phyloP scores from a whole-genome alignment of 2,888 invertebrate genomes.

The Tanytarsus gracilentus region DNA sequence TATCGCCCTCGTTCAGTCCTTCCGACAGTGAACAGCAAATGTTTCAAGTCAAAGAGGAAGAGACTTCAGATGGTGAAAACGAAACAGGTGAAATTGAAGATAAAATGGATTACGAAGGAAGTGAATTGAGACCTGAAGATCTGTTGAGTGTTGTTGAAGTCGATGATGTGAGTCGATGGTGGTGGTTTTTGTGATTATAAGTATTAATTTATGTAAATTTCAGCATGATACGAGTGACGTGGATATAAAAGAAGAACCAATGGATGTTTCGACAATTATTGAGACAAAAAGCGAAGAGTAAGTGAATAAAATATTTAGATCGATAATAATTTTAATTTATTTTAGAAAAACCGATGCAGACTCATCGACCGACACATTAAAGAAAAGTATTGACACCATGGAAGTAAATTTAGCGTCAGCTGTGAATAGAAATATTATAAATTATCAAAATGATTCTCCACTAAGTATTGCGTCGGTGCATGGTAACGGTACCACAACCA shows the following conservation, averaged over 20 bases:
- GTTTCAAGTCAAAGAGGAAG: constrained; percentile 23
- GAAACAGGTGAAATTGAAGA: background rate
- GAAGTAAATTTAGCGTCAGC: background rate
- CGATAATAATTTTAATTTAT: background rate
- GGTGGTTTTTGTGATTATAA: too few species aligned
- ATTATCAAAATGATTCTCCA: constrained; percentile 23
- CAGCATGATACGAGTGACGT: background rate
- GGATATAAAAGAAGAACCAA: constrained; percentile 39
- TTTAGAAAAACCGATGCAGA: constrained; percentile 16
- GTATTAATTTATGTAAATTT: too few species aligned
- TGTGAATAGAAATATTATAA: constrained; percentile 20
- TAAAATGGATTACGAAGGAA: constrained; percentile 24
- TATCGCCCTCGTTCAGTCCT: constrained; percentile 15
- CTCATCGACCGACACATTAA: constrained; percentile 2
- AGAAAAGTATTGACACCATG: background rate
- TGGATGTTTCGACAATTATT: constrained; percentile 36
- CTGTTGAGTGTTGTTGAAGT: constrained; percentile 27
- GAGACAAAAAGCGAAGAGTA: background rate
- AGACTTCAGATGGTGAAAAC: constrained; percentile 26
- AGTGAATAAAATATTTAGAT: background rate
- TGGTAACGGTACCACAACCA: constrained; percentile 11
- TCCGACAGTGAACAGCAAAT: background rate
- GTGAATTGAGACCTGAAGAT: constrained; percentile 30
- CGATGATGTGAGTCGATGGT: constrained; percentile 29
- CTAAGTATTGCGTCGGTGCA: constrained; percentile 23